Evolutionary conservation across 37 sponge, comb jelly and placozoan species (phyloP), one percentile per base, ranked within the genome.

Genomic region (Crambe crambe): DNA sequence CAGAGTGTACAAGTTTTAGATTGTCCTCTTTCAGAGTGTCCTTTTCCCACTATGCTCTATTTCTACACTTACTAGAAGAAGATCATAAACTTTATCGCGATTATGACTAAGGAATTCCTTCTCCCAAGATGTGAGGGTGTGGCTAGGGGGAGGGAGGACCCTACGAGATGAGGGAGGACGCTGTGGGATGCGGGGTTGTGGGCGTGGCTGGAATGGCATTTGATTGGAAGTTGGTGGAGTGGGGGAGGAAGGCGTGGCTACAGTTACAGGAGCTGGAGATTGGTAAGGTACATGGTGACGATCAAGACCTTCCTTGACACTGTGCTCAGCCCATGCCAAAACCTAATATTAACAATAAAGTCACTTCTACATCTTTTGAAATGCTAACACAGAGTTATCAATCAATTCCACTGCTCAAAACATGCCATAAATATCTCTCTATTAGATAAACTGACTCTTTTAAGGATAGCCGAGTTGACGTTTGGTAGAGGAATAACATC

Each of bases 401-500:
- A n/a, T n/a, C n/a, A n/a, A n/a, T n/a, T 47, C 51, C 51, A 6
- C 51, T 47, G 51, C 51, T 12, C 51, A 6, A 6, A 6, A 6
- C 6, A 6, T 47, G 10, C 51, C 51, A 6, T 47, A 6, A 6
- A 6, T 12, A 15, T 12, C 51, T 47, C 51, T 12, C 51, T 47
- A 47, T 47, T 15, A 12, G 8, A 39, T 6, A 10, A 29, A n/a
- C 26, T 18, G 37, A 79, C 86, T 80, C 79, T 86, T 34, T 79
- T 82, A 23, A 88, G 75, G 12, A 82, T 77, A 8, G 65, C 44
- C 0, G 82, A 47, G 70, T 61, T 59, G n/a, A 88, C 88, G 37
- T 88, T 88, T 25, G 88, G 83, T 31, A 88, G 78, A 30, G 88
- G 88, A 39, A 88, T 88, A 22, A 82, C 54, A 23, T 88, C 88